phyloP scores from a whole-genome alignment of 2,797 vertebrate genomes.

The Platalea minor region DNA sequence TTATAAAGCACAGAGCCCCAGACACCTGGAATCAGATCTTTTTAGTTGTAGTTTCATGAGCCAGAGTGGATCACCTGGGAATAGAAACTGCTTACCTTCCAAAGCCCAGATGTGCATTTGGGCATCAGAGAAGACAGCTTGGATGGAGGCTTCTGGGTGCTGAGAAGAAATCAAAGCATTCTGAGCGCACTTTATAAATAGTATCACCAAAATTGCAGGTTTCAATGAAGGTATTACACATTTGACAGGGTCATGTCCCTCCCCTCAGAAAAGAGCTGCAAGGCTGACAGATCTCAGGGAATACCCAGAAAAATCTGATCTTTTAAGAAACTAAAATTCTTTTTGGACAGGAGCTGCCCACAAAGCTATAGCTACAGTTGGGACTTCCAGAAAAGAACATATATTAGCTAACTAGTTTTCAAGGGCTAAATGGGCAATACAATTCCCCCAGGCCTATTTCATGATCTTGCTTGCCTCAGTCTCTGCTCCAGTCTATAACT shows the following conservation, averaged over 20 bases:
- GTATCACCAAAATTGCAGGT: neutral
- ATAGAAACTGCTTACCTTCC: slow-evolving; percentile 83
- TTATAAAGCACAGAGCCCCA: neutral
- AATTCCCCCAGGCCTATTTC: neutral
- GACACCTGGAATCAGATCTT: neutral
- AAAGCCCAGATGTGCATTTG: slow-evolving; percentile 98
- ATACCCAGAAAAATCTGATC: neutral
- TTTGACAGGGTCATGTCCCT: neutral
- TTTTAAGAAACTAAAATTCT: neutral
- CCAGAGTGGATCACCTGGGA: neutral
- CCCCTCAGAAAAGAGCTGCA: neutral
- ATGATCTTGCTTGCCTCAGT: neutral
- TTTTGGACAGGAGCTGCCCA: neutral
- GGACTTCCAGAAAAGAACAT: neutral
- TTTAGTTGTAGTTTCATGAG: neutral
- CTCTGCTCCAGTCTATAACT: neutral
- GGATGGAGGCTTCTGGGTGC: slow-evolving; percentile 96
- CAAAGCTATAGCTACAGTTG: neutral
- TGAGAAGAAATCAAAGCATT: slow-evolving; percentile 67
- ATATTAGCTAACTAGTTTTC: neutral
- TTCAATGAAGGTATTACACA: neutral
- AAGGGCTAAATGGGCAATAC: neutral
- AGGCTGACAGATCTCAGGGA: neutral
- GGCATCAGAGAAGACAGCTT: slow-evolving; percentile 91
- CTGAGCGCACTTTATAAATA: neutral